These are phyloP conservation scores for Chlorops oryzae DNA, from an alignment of 1,140 invertebrate genomes.

Conservation along the genomic window DNA sequence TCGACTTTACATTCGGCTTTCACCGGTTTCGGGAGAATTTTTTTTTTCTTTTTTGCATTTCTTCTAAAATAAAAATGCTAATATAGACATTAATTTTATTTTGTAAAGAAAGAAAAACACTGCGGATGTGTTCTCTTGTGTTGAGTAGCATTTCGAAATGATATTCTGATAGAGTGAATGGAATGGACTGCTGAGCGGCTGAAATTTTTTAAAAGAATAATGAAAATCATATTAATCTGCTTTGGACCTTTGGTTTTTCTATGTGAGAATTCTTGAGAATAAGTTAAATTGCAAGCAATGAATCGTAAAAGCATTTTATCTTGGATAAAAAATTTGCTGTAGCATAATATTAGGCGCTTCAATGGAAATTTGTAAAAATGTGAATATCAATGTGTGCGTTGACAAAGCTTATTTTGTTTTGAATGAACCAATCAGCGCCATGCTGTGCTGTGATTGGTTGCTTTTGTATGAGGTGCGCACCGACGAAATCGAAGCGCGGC, in stretches of 20 bases:
- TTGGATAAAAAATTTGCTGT: not conserved
- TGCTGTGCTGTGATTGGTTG: constrained; percentile 8
- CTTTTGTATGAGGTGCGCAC: not conserved
- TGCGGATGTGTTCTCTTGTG: no score
- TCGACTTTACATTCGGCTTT: no score
- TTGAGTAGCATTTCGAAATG: constrained; percentile 7
- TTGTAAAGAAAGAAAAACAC: constrained; percentile 15
- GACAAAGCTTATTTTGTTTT: no score
- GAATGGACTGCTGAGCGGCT: no score
- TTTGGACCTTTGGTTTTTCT: constrained; percentile 37
- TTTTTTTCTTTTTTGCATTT: no score
- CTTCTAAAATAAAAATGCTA: constrained; percentile 14
- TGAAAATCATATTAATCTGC: constrained; percentile 47
- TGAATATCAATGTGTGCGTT: no score
- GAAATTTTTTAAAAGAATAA: no score
- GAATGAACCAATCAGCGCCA: constrained; percentile 13
- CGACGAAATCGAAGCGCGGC: not conserved
- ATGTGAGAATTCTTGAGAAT: not conserved
- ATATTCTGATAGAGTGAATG: not conserved
- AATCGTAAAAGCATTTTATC: constrained; percentile 34
- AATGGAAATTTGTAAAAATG: no score
- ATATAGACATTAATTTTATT: constrained; percentile 21
- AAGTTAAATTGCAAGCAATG: constrained; percentile 43
- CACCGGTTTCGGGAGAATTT: no score
- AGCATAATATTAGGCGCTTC: no score